Percentiles rank a stretch among this genome's conserved stretches.
Conservation (phyloP, 2,888 invertebrate genomes). For the Tinea pellionella region DNA sequence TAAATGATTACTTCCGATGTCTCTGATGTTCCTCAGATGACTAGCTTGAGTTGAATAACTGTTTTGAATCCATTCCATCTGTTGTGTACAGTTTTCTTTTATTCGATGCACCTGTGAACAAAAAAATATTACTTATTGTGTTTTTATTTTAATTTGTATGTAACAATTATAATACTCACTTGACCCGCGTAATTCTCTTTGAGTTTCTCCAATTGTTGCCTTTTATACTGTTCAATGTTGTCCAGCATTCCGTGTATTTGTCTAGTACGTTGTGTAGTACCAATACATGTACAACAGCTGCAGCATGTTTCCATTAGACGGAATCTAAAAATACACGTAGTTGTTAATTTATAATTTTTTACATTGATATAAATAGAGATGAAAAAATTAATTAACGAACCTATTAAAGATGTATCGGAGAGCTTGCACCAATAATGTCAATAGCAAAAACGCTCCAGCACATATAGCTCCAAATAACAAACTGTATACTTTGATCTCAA, state of each 20-base stretch:
- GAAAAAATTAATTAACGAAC: conserved; percentile 56
- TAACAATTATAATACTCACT: conserved; percentile 47
- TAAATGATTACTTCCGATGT: conserved; percentile 90
- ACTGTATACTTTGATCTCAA: conserved; percentile 85
- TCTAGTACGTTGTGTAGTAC: conserved; percentile 80
- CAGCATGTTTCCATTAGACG: conserved; percentile 80
- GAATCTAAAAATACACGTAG: conserved; percentile 68
- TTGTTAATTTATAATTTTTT: not conserved
- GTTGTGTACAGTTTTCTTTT: conserved; percentile 92
- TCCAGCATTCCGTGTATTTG: conserved; percentile 91
- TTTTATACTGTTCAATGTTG: conserved; percentile 90
- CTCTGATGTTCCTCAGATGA: conserved; percentile 87
- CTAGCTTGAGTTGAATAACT: conserved; percentile 91
- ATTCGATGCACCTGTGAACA: conserved; percentile 79
- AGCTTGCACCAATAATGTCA: conserved; percentile 84
- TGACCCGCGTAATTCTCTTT: conserved; percentile 93
- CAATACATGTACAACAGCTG: conserved; percentile 80
- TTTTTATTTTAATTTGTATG: not conserved
- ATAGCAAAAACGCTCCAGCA: conserved; percentile 81
- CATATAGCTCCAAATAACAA: conserved; percentile 83
- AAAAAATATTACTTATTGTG: not conserved
- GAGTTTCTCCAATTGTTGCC: conserved; percentile 87
- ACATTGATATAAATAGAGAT: not conserved
- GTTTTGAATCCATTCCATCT: conserved; percentile 93
- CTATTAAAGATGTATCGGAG: conserved; percentile 76